phyloP scores from a whole-genome alignment of 2,113 vertebrate species.

The Barbus barbus region DNA sequence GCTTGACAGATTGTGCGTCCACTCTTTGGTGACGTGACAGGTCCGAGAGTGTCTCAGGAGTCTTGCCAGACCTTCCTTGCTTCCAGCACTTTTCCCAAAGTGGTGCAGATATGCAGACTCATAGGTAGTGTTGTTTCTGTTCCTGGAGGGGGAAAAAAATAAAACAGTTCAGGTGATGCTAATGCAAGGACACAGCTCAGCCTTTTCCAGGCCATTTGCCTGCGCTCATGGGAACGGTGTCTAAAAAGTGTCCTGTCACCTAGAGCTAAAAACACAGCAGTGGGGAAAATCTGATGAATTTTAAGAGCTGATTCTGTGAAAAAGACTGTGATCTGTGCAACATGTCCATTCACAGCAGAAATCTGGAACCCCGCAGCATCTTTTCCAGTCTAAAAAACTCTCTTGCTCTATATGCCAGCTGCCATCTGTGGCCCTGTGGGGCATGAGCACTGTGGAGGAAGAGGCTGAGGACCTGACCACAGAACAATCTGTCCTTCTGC shows the following conservation, averaged over 20 bases:
- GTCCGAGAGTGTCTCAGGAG: slow-evolving; percentile 40
- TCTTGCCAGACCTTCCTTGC: slow-evolving; percentile 29
- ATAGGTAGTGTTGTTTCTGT: slow-evolving; percentile 22
- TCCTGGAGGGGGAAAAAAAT: slow-evolving; percentile 41
- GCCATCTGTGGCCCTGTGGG: slow-evolving; percentile 42
- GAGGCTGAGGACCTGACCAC: slow-evolving; percentile 35
- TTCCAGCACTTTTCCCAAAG: neutral
- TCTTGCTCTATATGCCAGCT: slow-evolving; percentile 6
- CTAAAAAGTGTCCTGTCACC: slow-evolving; percentile 8
- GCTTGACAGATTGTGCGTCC: slow-evolving; percentile 64
- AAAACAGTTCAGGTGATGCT: slow-evolving; percentile 40
- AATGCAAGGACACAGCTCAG: slow-evolving; percentile 9
- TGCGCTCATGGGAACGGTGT: neutral
- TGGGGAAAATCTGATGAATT: neutral
- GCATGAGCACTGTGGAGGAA: neutral
- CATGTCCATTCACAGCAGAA: slow-evolving; percentile 8
- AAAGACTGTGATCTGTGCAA: neutral
- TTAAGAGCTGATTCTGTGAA: neutral
- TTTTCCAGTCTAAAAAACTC: slow-evolving; percentile 14
- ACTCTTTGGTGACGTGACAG: slow-evolving; percentile 17
- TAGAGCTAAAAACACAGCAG: neutral
- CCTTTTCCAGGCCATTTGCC: neutral
- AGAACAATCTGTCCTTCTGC: slow-evolving; percentile 18
- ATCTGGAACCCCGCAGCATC: slow-evolving; percentile 12
- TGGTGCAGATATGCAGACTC: slow-evolving; percentile 14